phyloP scores from a whole-genome alignment of 2,797 vertebrate species.

The Artibeus jamaicensis region DNA sequence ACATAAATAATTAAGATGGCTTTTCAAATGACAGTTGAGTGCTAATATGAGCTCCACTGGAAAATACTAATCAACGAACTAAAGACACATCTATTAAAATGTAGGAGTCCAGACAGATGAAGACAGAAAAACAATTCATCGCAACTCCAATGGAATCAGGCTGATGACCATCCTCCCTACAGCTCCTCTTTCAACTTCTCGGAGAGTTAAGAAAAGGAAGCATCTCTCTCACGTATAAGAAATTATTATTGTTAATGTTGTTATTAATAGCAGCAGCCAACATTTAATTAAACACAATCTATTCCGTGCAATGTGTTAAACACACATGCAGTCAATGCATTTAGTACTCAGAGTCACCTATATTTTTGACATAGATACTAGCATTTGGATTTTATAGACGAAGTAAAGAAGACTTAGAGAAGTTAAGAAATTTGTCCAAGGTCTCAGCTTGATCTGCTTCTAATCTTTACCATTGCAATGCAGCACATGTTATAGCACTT shows the following conservation, averaged over 20 bases:
- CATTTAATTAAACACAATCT: constrained; percentile 21
- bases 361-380: not conserved
- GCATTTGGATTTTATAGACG: not conserved
- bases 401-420: not conserved
- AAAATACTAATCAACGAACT: constrained; percentile 74
- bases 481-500: not conserved
- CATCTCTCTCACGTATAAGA: not conserved
- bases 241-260: not conserved
- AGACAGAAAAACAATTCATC: constrained; percentile 25
- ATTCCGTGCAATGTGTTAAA: not conserved
- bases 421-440: not conserved
- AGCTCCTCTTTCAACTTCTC: not conserved
- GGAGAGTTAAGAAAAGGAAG: not conserved
- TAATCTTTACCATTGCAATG: not conserved
- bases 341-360: not conserved
- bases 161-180: constrained; percentile 30
- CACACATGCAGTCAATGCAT: not conserved
- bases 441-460: not conserved
- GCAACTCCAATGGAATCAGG: not conserved
- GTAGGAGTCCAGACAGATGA: constrained; percentile 53
- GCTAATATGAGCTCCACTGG: constrained; percentile 59
- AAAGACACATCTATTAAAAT: constrained; percentile 63
- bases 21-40: constrained; percentile 71
- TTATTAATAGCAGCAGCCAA: not conserved
- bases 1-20: constrained; percentile 74